These are phyloP conservation scores for Peromyscus maniculatus DNA, from an alignment of 2,113 vertebrate species.

Conservation along the genomic window DNA sequence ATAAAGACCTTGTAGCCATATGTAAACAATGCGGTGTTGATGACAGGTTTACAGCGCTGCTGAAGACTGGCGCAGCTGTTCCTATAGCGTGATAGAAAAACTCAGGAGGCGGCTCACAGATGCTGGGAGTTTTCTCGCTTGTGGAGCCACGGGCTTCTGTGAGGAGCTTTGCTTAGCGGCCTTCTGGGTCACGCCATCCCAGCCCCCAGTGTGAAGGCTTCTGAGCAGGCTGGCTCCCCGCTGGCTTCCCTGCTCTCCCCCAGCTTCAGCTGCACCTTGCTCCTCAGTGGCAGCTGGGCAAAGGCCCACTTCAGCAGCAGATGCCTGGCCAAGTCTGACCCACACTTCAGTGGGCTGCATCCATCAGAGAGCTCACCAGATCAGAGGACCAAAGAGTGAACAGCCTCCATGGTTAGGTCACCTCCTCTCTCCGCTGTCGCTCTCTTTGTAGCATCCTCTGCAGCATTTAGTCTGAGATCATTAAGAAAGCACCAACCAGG, in stretches of 20 bases:
- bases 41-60: conserved; percentile 88
- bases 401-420: not conserved
- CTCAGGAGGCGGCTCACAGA: conserved; percentile 71
- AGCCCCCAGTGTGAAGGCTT: accelerated
- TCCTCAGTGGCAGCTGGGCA: not conserved
- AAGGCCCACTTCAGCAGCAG: not conserved
- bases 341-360: not conserved
- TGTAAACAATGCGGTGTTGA: conserved; percentile 86
- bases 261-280: not conserved
- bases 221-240: not conserved
- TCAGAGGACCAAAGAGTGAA: not conserved
- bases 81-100: conserved; percentile 83
- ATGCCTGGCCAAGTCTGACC: not conserved
- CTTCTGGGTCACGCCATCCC: accelerated
- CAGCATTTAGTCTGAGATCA: not conserved
- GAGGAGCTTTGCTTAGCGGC: not conserved
- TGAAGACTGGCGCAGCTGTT: conserved; percentile 87
- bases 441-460: not conserved
- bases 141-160: conserved; percentile 6
- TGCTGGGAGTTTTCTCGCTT: conserved; percentile 46
- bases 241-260: accelerated
- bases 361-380: conserved; percentile 1
- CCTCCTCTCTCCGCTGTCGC: not conserved
- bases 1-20: conserved; percentile 87
- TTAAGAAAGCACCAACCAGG: conserved; percentile 43